These are phyloP conservation scores for Drosophila bunnanda DNA, from an alignment of 2,888 invertebrate genomes.

Conservation along the genomic window DNA sequence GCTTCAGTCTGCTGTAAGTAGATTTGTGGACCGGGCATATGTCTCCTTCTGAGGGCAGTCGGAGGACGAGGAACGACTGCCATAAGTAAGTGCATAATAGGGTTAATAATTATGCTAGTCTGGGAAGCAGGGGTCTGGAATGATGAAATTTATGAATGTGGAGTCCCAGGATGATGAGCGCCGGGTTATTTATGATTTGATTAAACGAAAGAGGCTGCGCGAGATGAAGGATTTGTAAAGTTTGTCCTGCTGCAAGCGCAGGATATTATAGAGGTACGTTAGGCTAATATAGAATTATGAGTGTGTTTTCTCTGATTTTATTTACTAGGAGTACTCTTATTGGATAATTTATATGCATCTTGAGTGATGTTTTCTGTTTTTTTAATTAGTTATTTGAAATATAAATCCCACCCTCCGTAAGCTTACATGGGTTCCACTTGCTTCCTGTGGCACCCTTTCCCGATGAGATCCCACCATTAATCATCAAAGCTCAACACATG, in stretches of 20 bases:
- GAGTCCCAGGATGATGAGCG: conserved; percentile 12
- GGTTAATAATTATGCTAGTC: conserved; percentile 44
- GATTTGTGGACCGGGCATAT: conserved; percentile 65
- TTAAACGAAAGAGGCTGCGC: conserved; percentile 10
- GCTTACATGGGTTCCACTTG: conserved; percentile 16
- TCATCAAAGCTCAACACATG: conserved; percentile 30
- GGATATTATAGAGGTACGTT: conserved; percentile 2
- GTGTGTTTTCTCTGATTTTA: not conserved
- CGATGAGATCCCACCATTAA: conserved; percentile 16
- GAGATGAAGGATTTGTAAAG: not conserved
- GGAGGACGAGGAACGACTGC: not conserved
- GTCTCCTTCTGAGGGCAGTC: conserved; percentile 29
- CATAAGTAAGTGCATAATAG: conserved; percentile 44
- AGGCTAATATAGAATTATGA: conserved; percentile 1
- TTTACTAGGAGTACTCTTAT: not conserved
- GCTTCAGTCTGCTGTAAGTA: conserved; percentile 51
- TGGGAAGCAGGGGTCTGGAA: conserved; percentile 29
- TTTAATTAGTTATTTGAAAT: not conserved
- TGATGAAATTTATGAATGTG: conserved; percentile 30
- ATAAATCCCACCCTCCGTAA: not conserved
- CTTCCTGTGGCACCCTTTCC: not conserved
- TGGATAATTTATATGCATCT: not conserved
- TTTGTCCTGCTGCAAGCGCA: not conserved
- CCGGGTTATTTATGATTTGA: conserved; percentile 22
- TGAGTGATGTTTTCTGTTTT: not conserved